A percentile compares a stretch with the other conserved stretches of the same genome.
Conservation (phyloP, 2,797 vertebrate genomes). For the Pterois miles region DNA sequence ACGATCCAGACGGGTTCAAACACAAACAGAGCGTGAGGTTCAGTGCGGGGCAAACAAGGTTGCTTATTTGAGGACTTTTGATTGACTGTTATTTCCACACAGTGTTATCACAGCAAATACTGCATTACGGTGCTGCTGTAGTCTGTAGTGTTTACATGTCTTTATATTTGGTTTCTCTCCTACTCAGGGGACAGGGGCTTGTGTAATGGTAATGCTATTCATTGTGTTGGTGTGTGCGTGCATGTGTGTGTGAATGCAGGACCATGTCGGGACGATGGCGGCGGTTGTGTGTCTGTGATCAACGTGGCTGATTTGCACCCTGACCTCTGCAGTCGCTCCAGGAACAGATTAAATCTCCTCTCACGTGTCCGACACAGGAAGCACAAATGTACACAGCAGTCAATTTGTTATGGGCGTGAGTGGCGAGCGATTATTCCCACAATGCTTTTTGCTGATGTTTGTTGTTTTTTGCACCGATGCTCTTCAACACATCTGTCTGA, state of each 20-base stretch:
- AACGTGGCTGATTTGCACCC: conserved; percentile 11
- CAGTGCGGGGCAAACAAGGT: not conserved
- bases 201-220: not conserved
- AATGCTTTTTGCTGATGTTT: conserved; percentile 34
- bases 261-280: not conserved
- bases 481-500: conserved; percentile 21
- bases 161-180: not conserved
- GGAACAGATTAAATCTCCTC: conserved; percentile 36
- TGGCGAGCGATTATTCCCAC: not conserved
- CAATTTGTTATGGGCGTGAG: conserved; percentile 24
- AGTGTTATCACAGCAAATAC: conserved; percentile 31
- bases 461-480: not conserved
- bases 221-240: not conserved
- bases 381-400: conserved; percentile 21
- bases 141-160: not conserved
- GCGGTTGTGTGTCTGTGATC: conserved; percentile 6
- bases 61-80: conserved; percentile 14
- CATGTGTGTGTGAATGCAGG: not conserved
- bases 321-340: conserved; percentile 30
- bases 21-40: conserved; percentile 9
- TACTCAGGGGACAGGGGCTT: not conserved
- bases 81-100: conserved; percentile 19
- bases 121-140: not conserved
- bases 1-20: conserved; percentile 23
- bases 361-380: conserved; percentile 38